These are phyloP conservation scores for Leptopilina drosophilae DNA, from an alignment of 2,888 invertebrate species.

Conservation along the genomic window DNA sequence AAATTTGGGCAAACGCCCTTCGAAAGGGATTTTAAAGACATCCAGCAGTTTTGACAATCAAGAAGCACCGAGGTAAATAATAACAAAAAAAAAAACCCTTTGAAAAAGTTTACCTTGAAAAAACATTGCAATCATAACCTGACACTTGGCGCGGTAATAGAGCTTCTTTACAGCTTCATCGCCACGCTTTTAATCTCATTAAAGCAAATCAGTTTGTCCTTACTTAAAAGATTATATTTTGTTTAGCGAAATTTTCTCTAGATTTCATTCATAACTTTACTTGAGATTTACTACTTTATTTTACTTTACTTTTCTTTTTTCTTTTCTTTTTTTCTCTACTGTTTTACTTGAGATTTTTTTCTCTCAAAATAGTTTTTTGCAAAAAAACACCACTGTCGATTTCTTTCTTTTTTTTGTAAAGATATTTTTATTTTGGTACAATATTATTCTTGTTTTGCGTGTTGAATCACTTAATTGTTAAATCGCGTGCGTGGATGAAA, in stretches of 20 bases:
- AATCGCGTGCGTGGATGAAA: background rate
- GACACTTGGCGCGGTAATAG: background rate
- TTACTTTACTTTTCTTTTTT: too few species aligned
- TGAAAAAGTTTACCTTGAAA: background rate
- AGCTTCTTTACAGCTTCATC: constrained; percentile 10
- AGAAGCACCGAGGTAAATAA: constrained; percentile 74
- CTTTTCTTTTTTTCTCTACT: too few species aligned
- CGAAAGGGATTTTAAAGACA: constrained; percentile 94
- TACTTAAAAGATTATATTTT: constrained; percentile 8
- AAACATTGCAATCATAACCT: constrained; percentile 26
- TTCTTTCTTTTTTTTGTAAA: background rate
- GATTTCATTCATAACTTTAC: too few species aligned
- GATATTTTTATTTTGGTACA: background rate
- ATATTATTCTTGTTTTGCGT: constrained; percentile 25
- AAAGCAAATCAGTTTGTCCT: constrained; percentile 17
- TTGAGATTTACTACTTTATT: too few species aligned
- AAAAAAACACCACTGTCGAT: too few species aligned
- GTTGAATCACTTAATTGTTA: constrained; percentile 12
- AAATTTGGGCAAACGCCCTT: constrained; percentile 89
- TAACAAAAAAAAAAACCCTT: background rate
- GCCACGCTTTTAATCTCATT: constrained; percentile 17
- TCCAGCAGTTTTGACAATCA: constrained; percentile 93
- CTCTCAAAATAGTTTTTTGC: too few species aligned
- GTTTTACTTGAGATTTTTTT: too few species aligned
- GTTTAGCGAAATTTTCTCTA: background rate